Base-by-base conservation (phyloP, 2,888 invertebrate genomes). In the Hofmannophila pseudospretella region DNA sequence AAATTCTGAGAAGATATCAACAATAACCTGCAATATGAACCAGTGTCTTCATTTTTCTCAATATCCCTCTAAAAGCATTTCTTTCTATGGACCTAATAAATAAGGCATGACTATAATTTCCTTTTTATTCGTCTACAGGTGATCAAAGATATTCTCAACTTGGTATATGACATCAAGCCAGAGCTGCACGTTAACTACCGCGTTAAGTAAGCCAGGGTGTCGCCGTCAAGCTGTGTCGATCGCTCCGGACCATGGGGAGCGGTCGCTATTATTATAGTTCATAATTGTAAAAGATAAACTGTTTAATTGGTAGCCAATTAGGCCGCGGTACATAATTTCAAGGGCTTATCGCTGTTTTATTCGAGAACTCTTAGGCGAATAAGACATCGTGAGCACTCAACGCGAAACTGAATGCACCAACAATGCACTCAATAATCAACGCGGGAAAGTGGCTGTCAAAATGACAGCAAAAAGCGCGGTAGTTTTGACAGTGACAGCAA, bases 81-180 rank as follows among this genome's bases (percentile, higher is more conserved):
- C n/a, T n/a, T n/a, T n/a, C n/a, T n/a, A n/a, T n/a, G n/a, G n/a
- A n/a, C n/a, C n/a, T n/a, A n/a, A n/a, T n/a, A n/a, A n/a, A n/a
- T n/a, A n/a, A n/a, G n/a, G n/a, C n/a, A n/a, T n/a, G n/a, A n/a
- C n/a, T n/a, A n/a, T n/a, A n/a, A n/a, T n/a, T n/a, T n/a, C n/a
- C n/a, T n/a, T n/a, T n/a, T n/a, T n/a, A n/a, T n/a, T n/a, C n/a
- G n/a, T n/a, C n/a, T n/a, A n/a, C 82, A 93, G 93, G 94, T 95
- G 20, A 93, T 96, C 71, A 72, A 88, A 47, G 93, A 94, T 61
- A 90, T 98, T 58, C 88, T 98, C 68, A 90, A 90, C 51, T 88
- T 94, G 76, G 96, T 98, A 30, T 96, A 95, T 72, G 93, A 96
- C 71, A 97, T 98, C 75, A 94, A 95, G 78, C 96, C 97, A 2